phyloP scores from a whole-genome alignment of 2,113 vertebrate genomes.

The Dipodomys merriami region DNA sequence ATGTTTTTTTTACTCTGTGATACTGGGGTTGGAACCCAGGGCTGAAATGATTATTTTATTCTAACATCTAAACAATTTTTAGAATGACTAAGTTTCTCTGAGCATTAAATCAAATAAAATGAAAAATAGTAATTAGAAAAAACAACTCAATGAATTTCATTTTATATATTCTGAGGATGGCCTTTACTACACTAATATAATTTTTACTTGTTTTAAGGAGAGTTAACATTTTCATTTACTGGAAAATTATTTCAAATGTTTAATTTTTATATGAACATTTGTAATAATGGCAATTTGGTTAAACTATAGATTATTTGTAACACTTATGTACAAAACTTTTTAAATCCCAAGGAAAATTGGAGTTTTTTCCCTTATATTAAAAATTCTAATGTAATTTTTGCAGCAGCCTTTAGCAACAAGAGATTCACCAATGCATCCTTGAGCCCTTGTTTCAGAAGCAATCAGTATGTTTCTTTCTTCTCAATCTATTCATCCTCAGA shows the following conservation, averaged over 20 bases:
- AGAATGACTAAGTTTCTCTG: neutral
- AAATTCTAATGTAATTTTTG: too few species aligned
- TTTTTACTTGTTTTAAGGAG: neutral
- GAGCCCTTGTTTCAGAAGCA: neutral
- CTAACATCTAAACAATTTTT: constrained; percentile 41
- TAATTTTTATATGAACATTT: too few species aligned
- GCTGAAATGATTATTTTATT: neutral
- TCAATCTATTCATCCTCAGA: neutral
- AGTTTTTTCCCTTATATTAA: too few species aligned
- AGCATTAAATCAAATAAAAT: constrained; percentile 18
- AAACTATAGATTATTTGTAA: too few species aligned
- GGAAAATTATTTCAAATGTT: too few species aligned
- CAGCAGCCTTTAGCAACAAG: neutral
- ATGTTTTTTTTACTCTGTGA: neutral
- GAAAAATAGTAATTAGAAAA: neutral
- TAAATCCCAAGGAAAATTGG: too few species aligned
- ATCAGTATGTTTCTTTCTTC: neutral
- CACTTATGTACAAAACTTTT: too few species aligned
- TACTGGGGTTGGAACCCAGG: neutral
- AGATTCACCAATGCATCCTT: neutral
- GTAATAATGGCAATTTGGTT: too few species aligned
- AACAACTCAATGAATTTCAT: neutral
- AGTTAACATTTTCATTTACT: too few species aligned
- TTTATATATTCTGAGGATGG: neutral
- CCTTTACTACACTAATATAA: neutral